Evolutionary conservation across 2,797 vertebrate genomes (phyloP).

Genomic region (Numenius phaeopus): DNA sequence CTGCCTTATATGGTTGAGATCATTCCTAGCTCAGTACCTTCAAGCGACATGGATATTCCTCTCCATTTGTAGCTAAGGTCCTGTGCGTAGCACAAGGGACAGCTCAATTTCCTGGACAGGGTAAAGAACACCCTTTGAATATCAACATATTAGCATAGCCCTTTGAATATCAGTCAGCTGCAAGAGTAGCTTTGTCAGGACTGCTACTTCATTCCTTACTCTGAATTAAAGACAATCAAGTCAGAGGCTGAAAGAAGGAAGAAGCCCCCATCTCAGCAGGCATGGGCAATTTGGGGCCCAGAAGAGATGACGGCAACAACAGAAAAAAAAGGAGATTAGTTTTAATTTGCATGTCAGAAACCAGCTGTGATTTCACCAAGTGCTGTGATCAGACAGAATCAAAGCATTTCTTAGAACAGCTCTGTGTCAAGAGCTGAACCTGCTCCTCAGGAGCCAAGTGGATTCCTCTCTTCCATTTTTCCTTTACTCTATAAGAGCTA

Average conservation of each 20-base stretch:
- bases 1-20: not conserved
- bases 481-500: not conserved
- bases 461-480: not conserved
- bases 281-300: rapidly evolving
- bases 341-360: not conserved
- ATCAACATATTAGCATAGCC: not conserved
- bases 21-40: not conserved
- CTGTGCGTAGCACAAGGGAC: not conserved
- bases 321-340: not conserved
- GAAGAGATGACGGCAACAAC: not conserved
- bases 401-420: not conserved
- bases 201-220: not conserved
- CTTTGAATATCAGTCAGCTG: not conserved
- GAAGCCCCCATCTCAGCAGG: not conserved
- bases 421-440: not conserved
- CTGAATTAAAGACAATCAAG: not conserved
- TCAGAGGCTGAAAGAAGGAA: not conserved
- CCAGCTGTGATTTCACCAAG: not conserved
- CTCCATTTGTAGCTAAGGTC: too few relatives aligned
- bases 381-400: not conserved
- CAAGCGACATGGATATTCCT: not conserved
- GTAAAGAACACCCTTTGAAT: not conserved
- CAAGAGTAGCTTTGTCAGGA: not conserved
- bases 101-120: not conserved
- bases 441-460: not conserved